These are phyloP conservation scores for Phymorhynchus buccinoides DNA, from an alignment of 1,140 invertebrate species.

Conservation along the genomic window DNA sequence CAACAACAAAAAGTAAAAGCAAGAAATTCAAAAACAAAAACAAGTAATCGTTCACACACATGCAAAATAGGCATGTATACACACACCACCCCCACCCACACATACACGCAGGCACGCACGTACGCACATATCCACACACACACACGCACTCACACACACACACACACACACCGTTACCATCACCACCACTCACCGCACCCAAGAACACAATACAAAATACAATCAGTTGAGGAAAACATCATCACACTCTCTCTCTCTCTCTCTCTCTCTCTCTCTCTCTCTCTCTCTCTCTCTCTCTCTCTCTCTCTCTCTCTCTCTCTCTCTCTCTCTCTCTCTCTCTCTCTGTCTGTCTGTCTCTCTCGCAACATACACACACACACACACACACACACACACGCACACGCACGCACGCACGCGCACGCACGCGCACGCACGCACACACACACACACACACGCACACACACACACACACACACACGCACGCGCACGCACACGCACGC, in stretches of 20 bases:
- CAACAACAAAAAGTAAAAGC: slow-evolving; percentile 20
- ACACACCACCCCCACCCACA: too few species aligned
- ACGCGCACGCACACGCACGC: background rate
- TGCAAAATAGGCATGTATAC: too few species aligned
- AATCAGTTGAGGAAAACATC: background rate
- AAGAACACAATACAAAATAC: background rate
- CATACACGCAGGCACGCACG: background rate
- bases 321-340: background rate
- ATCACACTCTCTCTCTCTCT: background rate
- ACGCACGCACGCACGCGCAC: background rate
- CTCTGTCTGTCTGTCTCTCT: background rate
- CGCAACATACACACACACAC: background rate
- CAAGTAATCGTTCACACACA: too few species aligned
- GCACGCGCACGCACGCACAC: background rate
- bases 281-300: background rate
- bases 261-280: slow-evolving; percentile 6
- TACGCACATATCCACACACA: too few species aligned
- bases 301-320: background rate
- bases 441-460: slow-evolving; percentile 17
- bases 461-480: slow-evolving; percentile 13
- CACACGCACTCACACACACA: background rate
- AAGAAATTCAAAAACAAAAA: background rate
- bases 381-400: background rate
- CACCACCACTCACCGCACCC: background rate
- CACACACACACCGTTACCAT: too few species aligned